These are phyloP conservation scores for Xenopus petersii DNA, from an alignment of 2,797 vertebrate genomes.

Conservation along the genomic window DNA sequence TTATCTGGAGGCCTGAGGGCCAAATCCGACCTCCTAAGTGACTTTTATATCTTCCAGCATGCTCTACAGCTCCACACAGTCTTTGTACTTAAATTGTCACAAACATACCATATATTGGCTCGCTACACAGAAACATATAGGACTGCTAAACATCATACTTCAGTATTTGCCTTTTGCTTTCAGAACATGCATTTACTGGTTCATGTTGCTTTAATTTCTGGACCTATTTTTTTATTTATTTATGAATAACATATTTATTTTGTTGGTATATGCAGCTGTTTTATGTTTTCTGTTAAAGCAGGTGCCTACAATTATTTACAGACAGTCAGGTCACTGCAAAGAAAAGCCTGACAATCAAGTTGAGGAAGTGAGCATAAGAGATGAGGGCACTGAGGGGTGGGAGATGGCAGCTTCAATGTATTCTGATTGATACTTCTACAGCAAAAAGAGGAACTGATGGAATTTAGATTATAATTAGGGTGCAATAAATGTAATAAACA, in stretches of 20 bases:
- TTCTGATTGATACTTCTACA: constrained; percentile 27
- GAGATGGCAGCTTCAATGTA: constrained; percentile 17
- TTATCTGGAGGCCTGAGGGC: no score
- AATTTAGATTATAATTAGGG: constrained; percentile 40
- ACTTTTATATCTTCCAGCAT: no score
- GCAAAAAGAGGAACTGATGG: constrained; percentile 37
- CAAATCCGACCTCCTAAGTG: no score
- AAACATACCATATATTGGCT: no score
- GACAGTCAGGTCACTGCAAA: constrained; percentile 36
- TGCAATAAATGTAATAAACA: constrained; percentile 25
- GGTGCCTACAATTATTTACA: constrained; percentile 41
- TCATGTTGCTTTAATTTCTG: constrained; percentile 43
- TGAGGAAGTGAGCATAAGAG: constrained; percentile 37
- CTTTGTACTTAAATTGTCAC: no score
- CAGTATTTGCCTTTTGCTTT: no score
- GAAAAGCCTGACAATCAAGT: constrained; percentile 45
- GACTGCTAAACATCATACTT: no score
- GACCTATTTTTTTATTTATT: constrained; percentile 40
- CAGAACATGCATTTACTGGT: constrained; percentile 26
- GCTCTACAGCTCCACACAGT: no score
- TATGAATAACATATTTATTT: constrained; percentile 43
- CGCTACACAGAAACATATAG: no score
- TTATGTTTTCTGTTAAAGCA: constrained; percentile 40
- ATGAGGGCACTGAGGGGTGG: constrained; percentile 30
- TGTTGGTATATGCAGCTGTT: constrained; percentile 42